Evolutionary conservation across 2,888 invertebrate species (phyloP), one percentile per base, ranked within the genome.

Genomic region (Xanthia togata): DNA sequence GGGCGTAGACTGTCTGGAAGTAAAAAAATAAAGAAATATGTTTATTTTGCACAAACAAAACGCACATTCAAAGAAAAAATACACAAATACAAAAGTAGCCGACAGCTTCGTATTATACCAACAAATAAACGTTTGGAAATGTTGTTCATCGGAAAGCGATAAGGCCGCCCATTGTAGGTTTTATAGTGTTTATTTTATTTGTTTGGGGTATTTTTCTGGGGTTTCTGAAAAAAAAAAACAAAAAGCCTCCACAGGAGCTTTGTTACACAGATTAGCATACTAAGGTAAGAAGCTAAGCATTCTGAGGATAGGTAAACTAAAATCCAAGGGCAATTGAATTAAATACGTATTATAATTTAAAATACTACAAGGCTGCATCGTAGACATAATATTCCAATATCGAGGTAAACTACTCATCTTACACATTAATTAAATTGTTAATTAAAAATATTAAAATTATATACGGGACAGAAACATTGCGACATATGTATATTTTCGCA

Each of bases 401-500:
- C 79, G 65, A 80, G 79, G 83, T 70, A 78, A 80, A 77, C 79
- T 57, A 50, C 59, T 70, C 38, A 55, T 70, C 53, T 70, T 70
- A 60, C 78, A 76, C 65, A 70, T 77, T 76, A 26, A 63, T 55
- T 55, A 35, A 20, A 44, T 17, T 65, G 67, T 47, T 62, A 14
- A 60, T 55, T 57, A 35, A 31, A 70, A 31, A 70, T 41, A 70
- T 64, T 64, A 31, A 70, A 38, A 68, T 68, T 31, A 26, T 3
- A 75, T 47, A 31, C 35, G 9, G 12, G 5, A 62, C 14, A 20
- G 12, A 60, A n/a, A 69, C 8, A 31, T 59, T 53, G 12, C 20
- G 60, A 53, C 64, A 47, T 62, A 59, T 31, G 31, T 23, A 50
- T 23, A 12, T 60, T 31, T 41, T 41, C 17, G 6, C 6, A 77